A percentile compares a stretch with the other conserved stretches of the same genome.
These are phyloP conservation scores for Emmelina monodactyla DNA, from an alignment of 2,888 invertebrate genomes.

Conservation along the genomic window DNA sequence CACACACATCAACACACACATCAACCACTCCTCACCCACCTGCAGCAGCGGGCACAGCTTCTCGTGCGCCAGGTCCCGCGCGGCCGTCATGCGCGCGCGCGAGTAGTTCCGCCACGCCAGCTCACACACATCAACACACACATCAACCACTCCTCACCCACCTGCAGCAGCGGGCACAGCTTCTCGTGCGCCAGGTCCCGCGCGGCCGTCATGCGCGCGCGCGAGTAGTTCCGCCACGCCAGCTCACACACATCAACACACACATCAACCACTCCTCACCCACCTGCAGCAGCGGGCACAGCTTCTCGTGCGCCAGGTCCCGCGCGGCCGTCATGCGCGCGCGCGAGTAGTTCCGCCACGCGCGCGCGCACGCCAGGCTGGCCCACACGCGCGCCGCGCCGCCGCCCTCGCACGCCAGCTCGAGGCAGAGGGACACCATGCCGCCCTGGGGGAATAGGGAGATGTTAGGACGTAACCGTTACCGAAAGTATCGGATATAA, in stretches of 20 bases:
- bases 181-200: conserved; percentile 96
- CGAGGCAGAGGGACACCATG: conserved; percentile 89
- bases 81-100: conserved; percentile 86
- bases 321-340: conserved; percentile 92
- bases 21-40: too few relatives aligned
- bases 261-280: too few relatives aligned
- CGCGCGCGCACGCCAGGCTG: conserved; percentile 86
- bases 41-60: conserved; percentile 84
- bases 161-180: conserved; percentile 77
- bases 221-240: conserved; percentile 86
- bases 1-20: too few relatives aligned
- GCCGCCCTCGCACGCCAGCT: conserved; percentile 77
- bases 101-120: conserved; percentile 88
- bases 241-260: too few relatives aligned
- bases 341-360: conserved; percentile 85
- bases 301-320: conserved; percentile 95
- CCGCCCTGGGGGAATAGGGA: conserved; percentile 74
- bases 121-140: too few relatives aligned
- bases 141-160: too few relatives aligned
- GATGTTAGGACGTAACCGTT: too few relatives aligned
- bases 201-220: conserved; percentile 89
- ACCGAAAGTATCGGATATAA: too few relatives aligned
- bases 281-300: conserved; percentile 78
- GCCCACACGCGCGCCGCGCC: conserved; percentile 82
- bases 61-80: conserved; percentile 95